Conservation (phyloP, 1,140 invertebrate species). For the Habropoda laboriosa region DNA sequence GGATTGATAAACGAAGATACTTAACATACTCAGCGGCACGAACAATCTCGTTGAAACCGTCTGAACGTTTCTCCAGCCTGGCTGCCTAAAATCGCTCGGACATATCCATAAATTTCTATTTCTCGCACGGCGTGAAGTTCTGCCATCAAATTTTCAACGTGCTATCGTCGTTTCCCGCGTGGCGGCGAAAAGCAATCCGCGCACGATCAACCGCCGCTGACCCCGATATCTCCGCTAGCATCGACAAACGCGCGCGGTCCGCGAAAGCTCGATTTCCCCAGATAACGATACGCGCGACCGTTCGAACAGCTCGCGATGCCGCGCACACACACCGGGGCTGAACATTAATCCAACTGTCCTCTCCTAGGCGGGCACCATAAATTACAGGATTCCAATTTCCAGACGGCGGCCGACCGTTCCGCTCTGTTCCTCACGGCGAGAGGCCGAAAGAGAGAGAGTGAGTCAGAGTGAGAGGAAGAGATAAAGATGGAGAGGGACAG, state of each 20-base stretch:
- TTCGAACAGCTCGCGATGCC: slow-evolving; percentile 5
- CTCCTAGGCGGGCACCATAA: slow-evolving; percentile 64
- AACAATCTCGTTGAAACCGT: not conserved
- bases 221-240: not conserved
- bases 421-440: not conserved
- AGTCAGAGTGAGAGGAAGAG: not conserved
- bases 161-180: not conserved
- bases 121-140: not conserved
- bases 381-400: slow-evolving; percentile 75
- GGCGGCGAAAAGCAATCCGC: not conserved
- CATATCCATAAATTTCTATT: slow-evolving; percentile 8
- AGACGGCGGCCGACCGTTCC: slow-evolving; percentile 51
- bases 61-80: too few relatives aligned
- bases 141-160: not conserved
- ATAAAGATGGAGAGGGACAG: not conserved
- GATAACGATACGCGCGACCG: slow-evolving; percentile 41
- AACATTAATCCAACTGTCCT: slow-evolving; percentile 69
- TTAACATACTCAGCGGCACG: not conserved
- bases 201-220: not conserved
- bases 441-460: not conserved
- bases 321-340: slow-evolving; percentile 37
- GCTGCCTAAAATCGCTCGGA: not conserved
- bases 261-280: slow-evolving; percentile 37
- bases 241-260: slow-evolving; percentile 24
- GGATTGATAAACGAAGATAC: not conserved